Evolutionary conservation across 2,113 vertebrate species (phyloP).

Genomic region (Balaenoptera acutorostrata): DNA sequence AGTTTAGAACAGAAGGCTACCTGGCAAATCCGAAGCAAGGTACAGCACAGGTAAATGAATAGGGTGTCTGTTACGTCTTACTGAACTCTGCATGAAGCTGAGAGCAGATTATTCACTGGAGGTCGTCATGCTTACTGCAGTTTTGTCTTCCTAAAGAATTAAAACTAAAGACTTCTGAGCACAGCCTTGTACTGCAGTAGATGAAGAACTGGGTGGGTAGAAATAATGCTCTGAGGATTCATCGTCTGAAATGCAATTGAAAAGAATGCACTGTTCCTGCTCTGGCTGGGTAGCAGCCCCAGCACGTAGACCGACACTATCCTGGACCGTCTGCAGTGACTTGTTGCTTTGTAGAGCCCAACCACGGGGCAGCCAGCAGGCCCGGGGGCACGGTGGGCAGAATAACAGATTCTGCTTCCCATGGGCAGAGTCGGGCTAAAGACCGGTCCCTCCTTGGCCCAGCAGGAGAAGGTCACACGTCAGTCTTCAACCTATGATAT

Average conservation of each 20-base stretch:
- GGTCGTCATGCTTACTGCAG: background rate
- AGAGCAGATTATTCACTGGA: background rate
- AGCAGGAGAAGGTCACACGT: background rate
- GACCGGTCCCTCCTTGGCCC: background rate
- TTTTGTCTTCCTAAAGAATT: background rate
- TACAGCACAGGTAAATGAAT: fast-evolving
- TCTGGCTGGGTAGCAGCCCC: background rate
- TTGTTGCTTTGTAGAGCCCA: background rate
- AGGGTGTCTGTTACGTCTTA: background rate
- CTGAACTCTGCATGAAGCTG: background rate
- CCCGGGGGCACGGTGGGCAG: background rate
- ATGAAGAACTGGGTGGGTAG: background rate
- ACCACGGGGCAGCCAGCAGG: background rate
- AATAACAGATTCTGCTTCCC: background rate
- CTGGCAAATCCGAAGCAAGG: background rate
- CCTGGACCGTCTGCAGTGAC: background rate
- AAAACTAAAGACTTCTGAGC: background rate
- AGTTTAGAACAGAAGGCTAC: background rate
- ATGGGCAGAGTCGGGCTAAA: background rate
- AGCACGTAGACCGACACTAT: fast-evolving
- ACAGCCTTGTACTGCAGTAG: background rate
- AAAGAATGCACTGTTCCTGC: background rate
- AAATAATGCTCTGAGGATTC: background rate
- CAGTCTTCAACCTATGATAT: background rate
- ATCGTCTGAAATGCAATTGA: background rate